These are phyloP conservation scores for Phasianus colchicus DNA, from an alignment of 2,113 vertebrate genomes.

Conservation along the genomic window DNA sequence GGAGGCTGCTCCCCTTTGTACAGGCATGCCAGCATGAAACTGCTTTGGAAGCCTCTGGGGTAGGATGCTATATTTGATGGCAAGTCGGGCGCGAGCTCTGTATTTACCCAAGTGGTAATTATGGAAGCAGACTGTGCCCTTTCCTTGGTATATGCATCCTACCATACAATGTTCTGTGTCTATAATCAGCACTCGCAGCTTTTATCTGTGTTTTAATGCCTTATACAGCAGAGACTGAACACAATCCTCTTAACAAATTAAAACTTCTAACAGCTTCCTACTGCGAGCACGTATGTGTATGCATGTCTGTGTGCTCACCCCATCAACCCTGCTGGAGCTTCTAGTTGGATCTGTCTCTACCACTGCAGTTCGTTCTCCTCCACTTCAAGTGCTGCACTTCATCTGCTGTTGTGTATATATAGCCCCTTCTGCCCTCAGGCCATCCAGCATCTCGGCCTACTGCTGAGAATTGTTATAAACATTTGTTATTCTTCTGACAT, in stretches of 20 bases:
- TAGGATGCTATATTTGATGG: not conserved
- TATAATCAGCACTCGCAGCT: not conserved
- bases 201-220: not conserved
- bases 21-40: not conserved
- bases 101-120: constrained; percentile 40
- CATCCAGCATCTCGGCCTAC: constrained; percentile 54
- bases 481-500: constrained; percentile 72
- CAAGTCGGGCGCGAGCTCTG: constrained; percentile 5
- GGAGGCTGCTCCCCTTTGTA: not conserved
- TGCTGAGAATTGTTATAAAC: constrained; percentile 70
- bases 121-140: not conserved
- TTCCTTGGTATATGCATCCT: not conserved
- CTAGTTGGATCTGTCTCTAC: not conserved
- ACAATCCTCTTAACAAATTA: constrained; percentile 6
- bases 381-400: constrained; percentile 35
- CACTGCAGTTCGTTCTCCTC: not conserved
- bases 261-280: not conserved
- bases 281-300: not conserved
- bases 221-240: not conserved
- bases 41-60: not conserved
- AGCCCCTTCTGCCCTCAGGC: constrained; percentile 60
- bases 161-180: not conserved
- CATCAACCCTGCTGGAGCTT: not conserved
- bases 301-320: not conserved
- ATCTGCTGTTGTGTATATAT: constrained; percentile 39